A percentile compares a stretch with the other conserved stretches of the same genome.
Conservation (phyloP, 2,797 vertebrate genomes). For the Notamacropus eugenii region DNA sequence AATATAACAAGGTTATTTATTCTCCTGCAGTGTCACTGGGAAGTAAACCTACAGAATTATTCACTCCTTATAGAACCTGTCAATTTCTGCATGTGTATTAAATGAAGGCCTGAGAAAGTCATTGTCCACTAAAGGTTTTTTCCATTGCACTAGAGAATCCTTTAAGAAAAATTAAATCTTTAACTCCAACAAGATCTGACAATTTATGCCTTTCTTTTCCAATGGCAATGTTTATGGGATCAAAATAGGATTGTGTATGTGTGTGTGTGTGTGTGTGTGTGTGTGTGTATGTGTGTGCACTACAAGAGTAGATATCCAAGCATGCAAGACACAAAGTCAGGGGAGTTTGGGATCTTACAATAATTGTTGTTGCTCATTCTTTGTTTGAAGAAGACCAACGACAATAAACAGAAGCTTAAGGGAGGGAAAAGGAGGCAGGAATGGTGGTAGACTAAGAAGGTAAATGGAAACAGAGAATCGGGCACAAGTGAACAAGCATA, state of each 20-base stretch:
- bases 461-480: not conserved
- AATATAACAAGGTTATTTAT: conserved; percentile 35
- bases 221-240: conserved; percentile 31
- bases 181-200: conserved; percentile 60
- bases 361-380: not conserved
- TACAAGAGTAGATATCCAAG: conserved; percentile 4
- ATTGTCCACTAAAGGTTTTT: conserved; percentile 61
- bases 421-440: not conserved
- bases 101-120: conserved; percentile 64
- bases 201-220: conserved; percentile 43
- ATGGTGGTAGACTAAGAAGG: not conserved
- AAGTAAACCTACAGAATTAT: conserved; percentile 66
- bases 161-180: conserved; percentile 58
- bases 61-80: conserved; percentile 59
- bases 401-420: not conserved
- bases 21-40: conserved; percentile 48
- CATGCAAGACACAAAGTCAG: not conserved
- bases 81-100: conserved; percentile 64
- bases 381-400: not conserved
- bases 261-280: not conserved
- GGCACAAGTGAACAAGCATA: not conserved
- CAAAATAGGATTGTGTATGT: conserved; percentile 57
- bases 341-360: not conserved
- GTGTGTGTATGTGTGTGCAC: conserved; percentile 12
- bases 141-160: conserved; percentile 63